Evolutionary conservation across 2,797 vertebrate genomes (phyloP).

Genomic region (Gila robusta): DNA sequence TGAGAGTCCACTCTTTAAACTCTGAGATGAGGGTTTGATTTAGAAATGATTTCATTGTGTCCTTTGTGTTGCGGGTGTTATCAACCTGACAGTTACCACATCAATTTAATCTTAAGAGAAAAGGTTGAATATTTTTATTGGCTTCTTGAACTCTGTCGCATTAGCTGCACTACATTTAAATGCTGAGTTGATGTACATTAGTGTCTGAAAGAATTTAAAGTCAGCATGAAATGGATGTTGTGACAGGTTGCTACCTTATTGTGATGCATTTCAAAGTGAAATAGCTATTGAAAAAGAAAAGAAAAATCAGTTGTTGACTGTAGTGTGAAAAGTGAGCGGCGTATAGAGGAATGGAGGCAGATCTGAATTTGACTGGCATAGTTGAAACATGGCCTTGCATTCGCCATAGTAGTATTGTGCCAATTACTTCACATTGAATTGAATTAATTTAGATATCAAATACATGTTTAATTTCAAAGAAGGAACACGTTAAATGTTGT

Average conservation of each 20-base stretch:
- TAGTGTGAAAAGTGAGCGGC: neutral
- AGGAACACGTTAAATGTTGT: neutral
- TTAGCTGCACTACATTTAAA: neutral
- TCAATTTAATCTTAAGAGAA: constrained; percentile 1
- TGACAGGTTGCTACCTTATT: neutral
- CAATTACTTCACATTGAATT: neutral
- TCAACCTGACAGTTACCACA: neutral
- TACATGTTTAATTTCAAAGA: neutral
- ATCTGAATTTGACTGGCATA: neutral
- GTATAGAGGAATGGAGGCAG: neutral
- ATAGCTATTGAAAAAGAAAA: neutral
- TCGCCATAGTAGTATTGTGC: neutral
- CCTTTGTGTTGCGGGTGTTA: neutral
- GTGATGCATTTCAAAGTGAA: neutral
- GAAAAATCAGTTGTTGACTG: neutral
- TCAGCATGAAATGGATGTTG: neutral
- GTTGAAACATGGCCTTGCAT: neutral
- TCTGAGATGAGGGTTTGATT: neutral
- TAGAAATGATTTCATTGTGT: neutral
- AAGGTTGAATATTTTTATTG: neutral
- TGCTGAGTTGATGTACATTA: neutral
- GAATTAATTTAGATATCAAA: neutral
- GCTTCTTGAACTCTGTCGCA: neutral
- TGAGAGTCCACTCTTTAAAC: constrained; percentile 23
- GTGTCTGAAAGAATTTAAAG: neutral